Evolutionary conservation across 2,797 vertebrate genomes (phyloP), one percentile per base, ranked within the genome.

Genomic region (Podargus strigoides): DNA sequence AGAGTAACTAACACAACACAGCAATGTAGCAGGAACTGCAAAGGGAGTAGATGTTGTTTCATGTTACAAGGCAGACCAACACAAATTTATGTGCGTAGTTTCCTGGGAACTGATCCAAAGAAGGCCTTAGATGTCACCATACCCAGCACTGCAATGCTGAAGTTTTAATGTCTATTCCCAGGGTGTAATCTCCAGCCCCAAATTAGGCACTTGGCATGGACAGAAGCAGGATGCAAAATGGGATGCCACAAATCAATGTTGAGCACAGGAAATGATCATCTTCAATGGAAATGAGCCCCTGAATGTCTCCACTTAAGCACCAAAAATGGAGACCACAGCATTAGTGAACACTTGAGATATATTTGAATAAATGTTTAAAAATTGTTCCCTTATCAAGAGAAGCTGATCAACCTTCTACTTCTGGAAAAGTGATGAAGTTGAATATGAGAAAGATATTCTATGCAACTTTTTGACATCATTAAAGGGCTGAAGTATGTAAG

Each of bases 21-120:
- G 67, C 36, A 66, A 34, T 3, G 24, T 12, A 72, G 68, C 68
- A 82, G 74, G 77, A 92, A 66, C 49, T 88, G 74, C 36, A 64
- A 85, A 86, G 64, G 30, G 74, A 73, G 39, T 69, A 75, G 52
- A 60, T 47, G 55, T 64, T 87, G 37, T 56, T 85, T 85, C 67
- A 68, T 44, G 49, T 93, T 91, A 76, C 84, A 94, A 91, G 83
- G 49, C 90, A 66, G 77, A 85, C 28, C 66, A 44, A 67, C 44
- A 37, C 27, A 53, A 76, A 82, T 88, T 37, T 76, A 59, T 41
- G 80, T 60, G 68, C 56, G 63, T 89, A 82, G 74, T 83, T 90
- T 90, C 87, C 80, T 74, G 86, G 85, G 70, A 91, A 76, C 24
- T 36, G 59, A 85, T 94, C 93, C 93, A 86, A 81, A 70, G 58